Evolutionary conservation across 2,797 vertebrate species (phyloP).

Genomic region (Amblyraja radiata): DNA sequence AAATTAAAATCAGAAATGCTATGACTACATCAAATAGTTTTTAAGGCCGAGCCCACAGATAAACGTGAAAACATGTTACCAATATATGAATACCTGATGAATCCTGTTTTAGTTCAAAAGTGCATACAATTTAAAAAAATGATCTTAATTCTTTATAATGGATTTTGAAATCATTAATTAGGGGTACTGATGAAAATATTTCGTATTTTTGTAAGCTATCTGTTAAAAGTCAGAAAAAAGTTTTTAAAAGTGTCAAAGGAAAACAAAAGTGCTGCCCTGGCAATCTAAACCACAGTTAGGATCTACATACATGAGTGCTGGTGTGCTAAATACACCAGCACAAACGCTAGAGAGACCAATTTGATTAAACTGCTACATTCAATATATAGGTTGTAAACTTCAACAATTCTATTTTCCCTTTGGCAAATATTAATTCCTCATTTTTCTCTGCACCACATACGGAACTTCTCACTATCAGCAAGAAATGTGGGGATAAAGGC

Average conservation of each 20-base stretch:
- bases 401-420: constrained; percentile 40
- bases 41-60: neutral
- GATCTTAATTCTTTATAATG: neutral
- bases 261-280: neutral
- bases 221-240: neutral
- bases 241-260: neutral
- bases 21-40: neutral
- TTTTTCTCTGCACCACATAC: constrained; percentile 43
- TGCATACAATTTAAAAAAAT: neutral
- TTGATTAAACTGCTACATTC: constrained; percentile 6
- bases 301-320: neutral
- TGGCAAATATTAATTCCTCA: constrained; percentile 46
- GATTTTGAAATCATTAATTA: neutral
- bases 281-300: neutral
- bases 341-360: constrained; percentile 28
- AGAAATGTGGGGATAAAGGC: constrained; percentile 39
- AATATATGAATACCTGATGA: neutral
- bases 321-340: neutral
- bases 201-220: neutral
- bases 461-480: constrained; percentile 44
- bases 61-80: neutral
- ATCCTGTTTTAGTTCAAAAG: neutral
- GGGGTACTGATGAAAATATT: neutral
- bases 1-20: neutral
- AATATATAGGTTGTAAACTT: constrained; percentile 37